Base-by-base conservation (phyloP, 2,113 vertebrate genomes). In the Cynocephalus volans region DNA sequence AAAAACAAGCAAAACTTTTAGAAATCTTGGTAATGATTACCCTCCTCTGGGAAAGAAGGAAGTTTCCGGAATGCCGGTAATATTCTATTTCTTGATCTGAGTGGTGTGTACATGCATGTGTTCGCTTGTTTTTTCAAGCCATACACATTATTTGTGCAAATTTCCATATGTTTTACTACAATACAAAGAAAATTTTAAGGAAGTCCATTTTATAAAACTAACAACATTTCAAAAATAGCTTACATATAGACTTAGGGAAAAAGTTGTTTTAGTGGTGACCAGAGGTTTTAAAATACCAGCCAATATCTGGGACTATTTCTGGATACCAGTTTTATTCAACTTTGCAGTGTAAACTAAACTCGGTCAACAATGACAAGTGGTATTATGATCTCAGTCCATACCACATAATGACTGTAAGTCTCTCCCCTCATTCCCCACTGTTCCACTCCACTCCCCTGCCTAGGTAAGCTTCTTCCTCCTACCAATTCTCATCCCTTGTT, bases 331-430 rank as follows among this genome's bases (percentile, higher is more conserved):
- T 54, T 84, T 79, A 86, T 58, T 58, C 76, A 87, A 91, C 23
- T 62, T 9, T 4, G 24, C 67, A 75, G n/a, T 2, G 41, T 70
- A 81, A 93, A 86, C 65, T 72, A 88, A 52, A 56, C 45, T 41
- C 24, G 77, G 62, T 23, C 67, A 64, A 56, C 3, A 14, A 72
- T 41, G 65, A 88, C 72, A 67, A 93, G 23, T 19, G 36, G 67
- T 41, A 88, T 64, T 96, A 88, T 88, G 87, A 97, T 45, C 95
- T 95, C 92, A 41, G 70, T 15, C 26, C 24, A 69, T n/a, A 85
- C 21, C 58, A 90, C 73, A 82, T 12, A 77, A 58, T 26, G 77
- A 69, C n/a, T 75, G 24, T 65, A 33, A 69, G 56, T 60, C 45
- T 50, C 86, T 83, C 24, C 33, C 18, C 67, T 76, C 86, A 31